phyloP scores from a whole-genome alignment of 2,113 vertebrate species.

The Dryoscopus gambensis region DNA sequence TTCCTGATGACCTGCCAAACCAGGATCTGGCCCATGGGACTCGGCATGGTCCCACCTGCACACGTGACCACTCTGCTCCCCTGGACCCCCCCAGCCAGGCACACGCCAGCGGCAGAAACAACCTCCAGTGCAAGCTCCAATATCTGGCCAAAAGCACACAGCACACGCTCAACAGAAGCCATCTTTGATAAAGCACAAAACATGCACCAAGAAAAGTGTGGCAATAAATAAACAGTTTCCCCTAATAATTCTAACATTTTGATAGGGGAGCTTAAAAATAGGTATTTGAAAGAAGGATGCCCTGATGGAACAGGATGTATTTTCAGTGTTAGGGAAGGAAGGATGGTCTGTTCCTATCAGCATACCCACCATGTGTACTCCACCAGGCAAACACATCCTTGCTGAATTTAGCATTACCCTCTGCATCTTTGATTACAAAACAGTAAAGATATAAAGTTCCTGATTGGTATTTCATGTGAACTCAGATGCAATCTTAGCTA shows the following conservation, averaged over 20 bases:
- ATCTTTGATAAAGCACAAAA: neutral
- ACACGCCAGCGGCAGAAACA: neutral
- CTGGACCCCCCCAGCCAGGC: neutral
- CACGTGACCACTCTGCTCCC: neutral
- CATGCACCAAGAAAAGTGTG: fast-evolving
- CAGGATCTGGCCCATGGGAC: fast-evolving
- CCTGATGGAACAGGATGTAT: neutral
- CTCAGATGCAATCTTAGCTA: neutral
- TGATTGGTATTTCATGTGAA: neutral
- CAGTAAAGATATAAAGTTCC: neutral
- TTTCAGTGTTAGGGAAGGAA: neutral
- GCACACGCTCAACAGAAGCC: neutral
- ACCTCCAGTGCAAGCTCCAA: neutral
- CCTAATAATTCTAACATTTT: neutral
- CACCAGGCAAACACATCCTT: neutral
- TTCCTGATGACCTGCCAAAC: neutral
- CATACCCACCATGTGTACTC: neutral
- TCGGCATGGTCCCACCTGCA: fast-evolving
- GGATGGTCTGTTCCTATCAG: neutral
- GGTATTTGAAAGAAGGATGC: neutral
- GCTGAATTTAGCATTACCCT: neutral
- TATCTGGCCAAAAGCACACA: neutral
- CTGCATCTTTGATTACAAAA: neutral
- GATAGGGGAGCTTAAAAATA: neutral
- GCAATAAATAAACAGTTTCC: neutral